These are phyloP conservation scores for Saturnia japonica DNA, from an alignment of 2,888 invertebrate genomes.

Conservation along the genomic window DNA sequence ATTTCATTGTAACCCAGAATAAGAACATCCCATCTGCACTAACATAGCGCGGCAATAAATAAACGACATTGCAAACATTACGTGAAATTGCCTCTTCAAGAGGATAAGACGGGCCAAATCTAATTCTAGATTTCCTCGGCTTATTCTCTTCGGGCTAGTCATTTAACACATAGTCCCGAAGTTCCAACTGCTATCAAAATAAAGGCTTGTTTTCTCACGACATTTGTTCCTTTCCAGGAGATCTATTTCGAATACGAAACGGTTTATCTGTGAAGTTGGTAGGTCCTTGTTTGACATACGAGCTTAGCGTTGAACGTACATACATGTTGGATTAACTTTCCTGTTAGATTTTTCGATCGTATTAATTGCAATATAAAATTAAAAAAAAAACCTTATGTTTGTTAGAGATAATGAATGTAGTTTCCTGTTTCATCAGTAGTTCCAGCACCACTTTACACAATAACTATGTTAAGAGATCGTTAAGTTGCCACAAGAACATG, in stretches of 20 bases:
- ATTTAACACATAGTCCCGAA: conserved; percentile 52
- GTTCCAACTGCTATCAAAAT: conserved; percentile 46
- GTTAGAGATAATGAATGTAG: too few species aligned
- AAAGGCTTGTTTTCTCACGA: conserved; percentile 65
- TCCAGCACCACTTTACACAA: too few species aligned
- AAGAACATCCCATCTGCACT: conserved; percentile 4
- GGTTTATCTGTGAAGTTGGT: conserved; percentile 64
- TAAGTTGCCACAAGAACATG: too few species aligned
- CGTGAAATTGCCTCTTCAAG: conserved; percentile 22
- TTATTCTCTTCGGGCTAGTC: conserved; percentile 45
- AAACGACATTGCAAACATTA: conserved; percentile 20
- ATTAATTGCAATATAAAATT: too few species aligned
- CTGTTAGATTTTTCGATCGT: background rate
- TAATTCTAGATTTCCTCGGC: conserved; percentile 45
- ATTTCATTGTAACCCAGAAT: background rate
- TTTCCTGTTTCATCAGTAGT: too few species aligned
- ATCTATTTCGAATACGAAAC: conserved; percentile 69
- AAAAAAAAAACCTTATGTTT: too few species aligned
- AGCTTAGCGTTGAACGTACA: conserved; percentile 21
- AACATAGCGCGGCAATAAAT: conserved; percentile 17
- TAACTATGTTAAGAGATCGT: too few species aligned
- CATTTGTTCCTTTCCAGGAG: conserved; percentile 74
- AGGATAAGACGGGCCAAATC: conserved; percentile 32
- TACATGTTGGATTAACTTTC: background rate
- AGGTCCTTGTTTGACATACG: conserved; percentile 43